Percentiles rank a stretch among this genome's conserved stretches.
Conservation (phyloP, 2,113 vertebrate genomes). For the Mastomys coucha region DNA sequence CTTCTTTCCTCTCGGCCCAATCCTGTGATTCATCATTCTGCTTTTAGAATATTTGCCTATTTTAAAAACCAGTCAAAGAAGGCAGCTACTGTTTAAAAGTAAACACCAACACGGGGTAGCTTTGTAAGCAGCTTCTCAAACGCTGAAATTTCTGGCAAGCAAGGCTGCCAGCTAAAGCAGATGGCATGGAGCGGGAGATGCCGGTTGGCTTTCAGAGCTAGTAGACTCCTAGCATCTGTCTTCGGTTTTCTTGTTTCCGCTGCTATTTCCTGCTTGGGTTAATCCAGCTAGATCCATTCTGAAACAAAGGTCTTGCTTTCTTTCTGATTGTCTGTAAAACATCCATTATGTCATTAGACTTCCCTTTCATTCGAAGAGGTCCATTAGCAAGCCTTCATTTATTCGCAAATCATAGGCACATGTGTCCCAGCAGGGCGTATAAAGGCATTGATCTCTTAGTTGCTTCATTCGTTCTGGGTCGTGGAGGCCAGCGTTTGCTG, state of each 20-base stretch:
- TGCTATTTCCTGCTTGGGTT: constrained; percentile 64
- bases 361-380: not conserved
- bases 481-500: not conserved
- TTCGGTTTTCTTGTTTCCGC: constrained; percentile 50
- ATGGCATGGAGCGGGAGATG: constrained; percentile 36
- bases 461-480: not conserved
- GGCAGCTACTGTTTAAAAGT: constrained; percentile 86
- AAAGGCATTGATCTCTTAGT: not conserved
- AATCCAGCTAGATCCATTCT: not conserved
- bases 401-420: not conserved
- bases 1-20: constrained; percentile 88
- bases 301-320: constrained; percentile 10
- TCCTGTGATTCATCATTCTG: constrained; percentile 93
- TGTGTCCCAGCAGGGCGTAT: not conserved
- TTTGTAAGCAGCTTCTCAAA: constrained; percentile 62
- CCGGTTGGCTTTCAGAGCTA: not conserved
- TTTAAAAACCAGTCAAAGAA: constrained; percentile 93
- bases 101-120: constrained; percentile 79
- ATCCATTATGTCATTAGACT: not conserved
- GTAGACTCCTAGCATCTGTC: constrained; percentile 50
- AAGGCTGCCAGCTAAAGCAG: constrained; percentile 61
- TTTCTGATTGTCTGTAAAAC: not conserved
- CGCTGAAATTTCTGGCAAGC: constrained; percentile 62
- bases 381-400: not conserved
- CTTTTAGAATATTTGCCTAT: constrained; percentile 96